A percentile compares a stretch with the other conserved stretches of the same genome.
Conservation (phyloP, 2,113 vertebrate species). For the Zapus hudsonius region DNA sequence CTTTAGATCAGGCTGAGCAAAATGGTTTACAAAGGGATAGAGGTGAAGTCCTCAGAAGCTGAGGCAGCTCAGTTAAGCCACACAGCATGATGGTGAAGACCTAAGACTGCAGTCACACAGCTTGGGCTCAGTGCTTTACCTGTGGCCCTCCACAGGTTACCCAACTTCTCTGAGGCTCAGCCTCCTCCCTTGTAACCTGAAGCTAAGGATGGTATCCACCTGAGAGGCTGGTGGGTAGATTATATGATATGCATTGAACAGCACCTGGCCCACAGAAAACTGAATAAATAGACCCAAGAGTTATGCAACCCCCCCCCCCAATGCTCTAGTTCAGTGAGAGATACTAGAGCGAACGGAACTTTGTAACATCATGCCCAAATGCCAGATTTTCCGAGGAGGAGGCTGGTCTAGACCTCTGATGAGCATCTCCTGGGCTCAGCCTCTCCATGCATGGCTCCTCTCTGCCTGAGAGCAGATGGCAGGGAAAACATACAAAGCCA, state of each 20-base stretch:
- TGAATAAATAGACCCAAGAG: not conserved
- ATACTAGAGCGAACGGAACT: not conserved
- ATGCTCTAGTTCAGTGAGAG: slow-evolving; percentile 21
- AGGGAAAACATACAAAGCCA: slow-evolving; percentile 45
- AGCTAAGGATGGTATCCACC: not conserved
- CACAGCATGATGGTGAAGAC: rapidly evolving
- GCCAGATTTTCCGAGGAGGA: not conserved
- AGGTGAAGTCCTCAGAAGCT: not conserved
- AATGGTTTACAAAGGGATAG: not conserved
- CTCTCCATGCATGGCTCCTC: not conserved
- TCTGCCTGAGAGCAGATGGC: slow-evolving; percentile 64
- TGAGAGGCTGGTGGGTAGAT: not conserved
- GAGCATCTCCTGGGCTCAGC: not conserved
- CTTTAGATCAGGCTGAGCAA: not conserved
- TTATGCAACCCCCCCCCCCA: not conserved
- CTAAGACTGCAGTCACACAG: not conserved
- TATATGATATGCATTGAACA: not conserved
- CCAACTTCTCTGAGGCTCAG: not conserved
- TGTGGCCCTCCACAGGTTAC: not conserved
- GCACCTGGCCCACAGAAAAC: not conserved
- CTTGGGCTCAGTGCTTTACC: not conserved
- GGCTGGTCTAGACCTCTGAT: not conserved
- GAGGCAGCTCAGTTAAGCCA: not conserved
- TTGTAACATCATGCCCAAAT: not conserved
- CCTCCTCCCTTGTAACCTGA: not conserved